Conservation (phyloP, 2,888 invertebrate genomes). For the Dicycla oo region DNA sequence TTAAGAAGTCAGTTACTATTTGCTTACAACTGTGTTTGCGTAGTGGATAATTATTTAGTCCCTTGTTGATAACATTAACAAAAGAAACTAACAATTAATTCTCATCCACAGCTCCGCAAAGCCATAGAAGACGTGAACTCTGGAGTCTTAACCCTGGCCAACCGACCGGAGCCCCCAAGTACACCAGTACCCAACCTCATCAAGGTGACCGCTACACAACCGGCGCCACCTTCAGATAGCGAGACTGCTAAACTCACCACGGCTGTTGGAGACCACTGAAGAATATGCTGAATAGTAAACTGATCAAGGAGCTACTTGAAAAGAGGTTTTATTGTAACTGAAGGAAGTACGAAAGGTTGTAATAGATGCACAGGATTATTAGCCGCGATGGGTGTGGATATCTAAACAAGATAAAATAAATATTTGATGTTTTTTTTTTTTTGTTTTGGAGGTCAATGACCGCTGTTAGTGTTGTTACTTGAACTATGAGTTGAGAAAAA, state of each 20-base stretch:
- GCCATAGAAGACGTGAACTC: slow-evolving; percentile 97
- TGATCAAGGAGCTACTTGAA: not conserved
- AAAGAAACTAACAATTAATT: not conserved
- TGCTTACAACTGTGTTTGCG: too few relatives aligned
- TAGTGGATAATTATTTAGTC: too few relatives aligned
- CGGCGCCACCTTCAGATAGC: slow-evolving; percentile 84
- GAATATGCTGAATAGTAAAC: not conserved
- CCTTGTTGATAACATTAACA: not conserved
- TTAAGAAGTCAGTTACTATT: too few relatives aligned
- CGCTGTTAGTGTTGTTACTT: too few relatives aligned
- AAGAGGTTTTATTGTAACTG: slow-evolving; percentile 1
- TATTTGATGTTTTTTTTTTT: too few relatives aligned
- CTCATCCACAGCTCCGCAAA: slow-evolving; percentile 92
- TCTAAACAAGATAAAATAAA: too few relatives aligned
- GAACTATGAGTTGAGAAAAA: too few relatives aligned
- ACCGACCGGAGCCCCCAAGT: slow-evolving; percentile 77
- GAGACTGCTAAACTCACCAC: slow-evolving; percentile 85
- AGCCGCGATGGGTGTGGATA: too few relatives aligned
- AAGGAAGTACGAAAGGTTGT: not conserved
- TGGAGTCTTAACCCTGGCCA: slow-evolving; percentile 88
- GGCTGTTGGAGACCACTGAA: slow-evolving; percentile 65
- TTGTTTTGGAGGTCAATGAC: too few relatives aligned
- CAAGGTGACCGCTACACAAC: slow-evolving; percentile 68
- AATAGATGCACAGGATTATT: too few relatives aligned
- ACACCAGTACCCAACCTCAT: slow-evolving; percentile 71